Percentiles rank a stretch among this genome's conserved stretches.
phyloP scores from a whole-genome alignment of 2,797 vertebrate genomes.

The Thalassophryne amazonica region DNA sequence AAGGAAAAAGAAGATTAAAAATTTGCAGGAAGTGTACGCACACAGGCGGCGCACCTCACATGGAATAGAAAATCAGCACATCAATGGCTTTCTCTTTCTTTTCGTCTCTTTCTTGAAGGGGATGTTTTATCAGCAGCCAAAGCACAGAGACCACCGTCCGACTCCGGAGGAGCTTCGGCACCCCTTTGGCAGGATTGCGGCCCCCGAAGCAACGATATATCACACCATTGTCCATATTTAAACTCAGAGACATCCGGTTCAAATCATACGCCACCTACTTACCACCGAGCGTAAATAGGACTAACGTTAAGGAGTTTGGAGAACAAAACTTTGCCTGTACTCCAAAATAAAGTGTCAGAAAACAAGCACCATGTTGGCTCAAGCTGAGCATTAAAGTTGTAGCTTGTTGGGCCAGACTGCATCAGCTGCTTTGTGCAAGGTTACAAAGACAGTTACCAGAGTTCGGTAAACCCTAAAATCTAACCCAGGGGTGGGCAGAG shows the following conservation, averaged over 20 bases:
- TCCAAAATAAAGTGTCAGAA: too few species aligned
- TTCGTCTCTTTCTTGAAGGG: conserved; percentile 35
- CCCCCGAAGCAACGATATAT: conserved; percentile 28
- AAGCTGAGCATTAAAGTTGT: too few species aligned
- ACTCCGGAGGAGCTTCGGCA: conserved; percentile 14
- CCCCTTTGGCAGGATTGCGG: conserved; percentile 19
- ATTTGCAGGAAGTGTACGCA: conserved; percentile 32
- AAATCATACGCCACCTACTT: conserved; percentile 7
- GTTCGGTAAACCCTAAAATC: too few species aligned
- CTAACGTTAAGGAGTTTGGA: too few species aligned
- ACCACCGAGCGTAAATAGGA: conserved; percentile 1
- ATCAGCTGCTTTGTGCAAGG: too few species aligned
- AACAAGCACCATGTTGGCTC: too few species aligned
- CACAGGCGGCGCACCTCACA: conserved; percentile 37
- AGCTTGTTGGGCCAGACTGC: too few species aligned
- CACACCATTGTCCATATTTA: conserved; percentile 40
- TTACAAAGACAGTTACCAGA: too few species aligned
- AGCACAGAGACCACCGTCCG: conserved; percentile 32
- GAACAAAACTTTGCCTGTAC: too few species aligned
- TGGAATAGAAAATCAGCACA: conserved; percentile 56
- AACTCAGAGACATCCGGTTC: conserved; percentile 10
- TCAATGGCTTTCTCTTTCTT: conserved; percentile 31
- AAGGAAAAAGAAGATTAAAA: conserved; percentile 22
- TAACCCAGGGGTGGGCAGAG: too few species aligned
- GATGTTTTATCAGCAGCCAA: conserved; percentile 41